Evolutionary conservation across 2,797 vertebrate species (phyloP).

Genomic region (Lepilemur ruficaudatus): DNA sequence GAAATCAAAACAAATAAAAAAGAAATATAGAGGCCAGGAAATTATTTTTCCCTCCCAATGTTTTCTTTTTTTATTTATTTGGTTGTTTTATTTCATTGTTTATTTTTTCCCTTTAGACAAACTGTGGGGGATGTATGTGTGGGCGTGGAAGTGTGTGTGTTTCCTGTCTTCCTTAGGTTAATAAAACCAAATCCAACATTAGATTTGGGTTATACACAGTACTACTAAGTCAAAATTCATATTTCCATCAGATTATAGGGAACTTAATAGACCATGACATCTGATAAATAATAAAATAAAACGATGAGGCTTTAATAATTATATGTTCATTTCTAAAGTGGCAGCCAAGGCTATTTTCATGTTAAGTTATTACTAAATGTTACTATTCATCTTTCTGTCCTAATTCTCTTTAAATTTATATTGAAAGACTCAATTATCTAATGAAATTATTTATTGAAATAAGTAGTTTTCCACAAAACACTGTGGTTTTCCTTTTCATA

Average conservation of each 20-base stretch:
- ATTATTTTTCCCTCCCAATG: neutral
- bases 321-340: conserved; percentile 17
- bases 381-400: conserved; percentile 45
- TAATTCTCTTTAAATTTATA: conserved; percentile 54
- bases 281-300: conserved; percentile 43
- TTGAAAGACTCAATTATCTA: conserved; percentile 67
- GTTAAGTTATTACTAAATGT: conserved; percentile 25
- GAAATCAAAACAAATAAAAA: neutral
- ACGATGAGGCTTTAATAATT: conserved; percentile 1
- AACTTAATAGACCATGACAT: neutral
- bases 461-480: conserved; percentile 48
- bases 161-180: neutral
- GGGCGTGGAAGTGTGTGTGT: neutral
- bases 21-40: neutral
- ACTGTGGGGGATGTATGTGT: neutral
- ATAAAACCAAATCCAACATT: conserved; percentile 8
- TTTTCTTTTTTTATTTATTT: neutral
- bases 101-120: neutral
- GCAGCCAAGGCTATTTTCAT: neutral
- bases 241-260: conserved; percentile 6
- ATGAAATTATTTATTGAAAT: conserved; percentile 75
- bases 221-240: neutral
- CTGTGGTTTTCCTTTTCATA: conserved; percentile 63
- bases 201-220: conserved; percentile 26
- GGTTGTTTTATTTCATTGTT: neutral